Conservation (phyloP, 2,113 vertebrate genomes). For the Zapus hudsonius region DNA sequence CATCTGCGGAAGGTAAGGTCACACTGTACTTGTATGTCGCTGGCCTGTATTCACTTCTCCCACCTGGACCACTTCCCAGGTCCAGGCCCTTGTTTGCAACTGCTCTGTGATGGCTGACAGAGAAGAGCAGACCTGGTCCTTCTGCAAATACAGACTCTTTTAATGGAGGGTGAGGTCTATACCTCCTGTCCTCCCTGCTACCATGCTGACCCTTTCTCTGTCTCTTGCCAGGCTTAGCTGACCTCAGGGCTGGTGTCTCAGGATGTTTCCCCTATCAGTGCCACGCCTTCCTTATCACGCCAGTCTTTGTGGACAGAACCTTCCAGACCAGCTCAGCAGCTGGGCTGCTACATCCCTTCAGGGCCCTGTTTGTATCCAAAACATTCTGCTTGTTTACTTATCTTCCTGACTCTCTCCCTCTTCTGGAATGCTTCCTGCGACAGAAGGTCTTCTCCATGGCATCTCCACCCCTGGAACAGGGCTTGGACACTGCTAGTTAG, state of each 20-base stretch:
- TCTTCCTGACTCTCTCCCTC: background rate
- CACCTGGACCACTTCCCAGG: background rate
- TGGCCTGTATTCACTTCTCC: background rate
- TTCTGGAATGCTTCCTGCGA: background rate
- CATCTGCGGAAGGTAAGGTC: background rate
- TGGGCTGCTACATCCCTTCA: rapidly evolving
- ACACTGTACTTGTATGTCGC: background rate
- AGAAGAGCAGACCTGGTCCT: background rate
- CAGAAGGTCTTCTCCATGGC: background rate
- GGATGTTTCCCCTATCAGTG: rapidly evolving
- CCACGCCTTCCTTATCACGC: no score
- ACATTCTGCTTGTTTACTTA: background rate
- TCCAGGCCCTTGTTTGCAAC: background rate
- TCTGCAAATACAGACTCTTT: background rate
- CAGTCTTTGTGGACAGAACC: background rate
- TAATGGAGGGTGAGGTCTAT: rapidly evolving
- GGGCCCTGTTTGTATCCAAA: background rate
- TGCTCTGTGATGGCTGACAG: background rate
- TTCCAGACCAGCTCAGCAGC: background rate
- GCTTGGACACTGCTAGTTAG: background rate
- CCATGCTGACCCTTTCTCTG: background rate
- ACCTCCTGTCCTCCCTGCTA: background rate
- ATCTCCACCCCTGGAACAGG: background rate
- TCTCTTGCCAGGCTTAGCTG: background rate
- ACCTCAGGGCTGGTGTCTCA: background rate